Conservation (phyloP, 1,140 invertebrate genomes). For the Campodea augens region DNA sequence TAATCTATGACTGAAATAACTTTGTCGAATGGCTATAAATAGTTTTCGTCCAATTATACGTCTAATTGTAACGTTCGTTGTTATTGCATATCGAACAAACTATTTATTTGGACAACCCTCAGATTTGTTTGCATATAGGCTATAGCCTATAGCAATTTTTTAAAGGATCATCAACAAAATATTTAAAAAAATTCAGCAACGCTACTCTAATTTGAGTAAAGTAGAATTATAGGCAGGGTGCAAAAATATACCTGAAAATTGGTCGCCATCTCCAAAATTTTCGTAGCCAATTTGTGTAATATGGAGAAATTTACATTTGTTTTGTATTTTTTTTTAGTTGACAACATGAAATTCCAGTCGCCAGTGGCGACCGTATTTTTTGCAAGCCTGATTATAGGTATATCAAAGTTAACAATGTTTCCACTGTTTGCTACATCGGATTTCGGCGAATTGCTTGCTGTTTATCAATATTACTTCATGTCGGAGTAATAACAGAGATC, state of each 20-base stretch:
- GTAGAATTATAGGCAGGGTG: too few relatives aligned
- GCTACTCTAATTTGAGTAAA: too few relatives aligned
- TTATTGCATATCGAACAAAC: too few relatives aligned
- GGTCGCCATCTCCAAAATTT: too few relatives aligned
- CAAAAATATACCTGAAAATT: too few relatives aligned
- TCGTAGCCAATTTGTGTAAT: too few relatives aligned
- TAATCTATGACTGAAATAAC: conserved; percentile 15
- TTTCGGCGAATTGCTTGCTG: not conserved
- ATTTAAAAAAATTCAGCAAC: not conserved
- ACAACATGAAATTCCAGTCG: too few relatives aligned
- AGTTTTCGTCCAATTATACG: conserved; percentile 1
- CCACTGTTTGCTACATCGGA: not conserved
- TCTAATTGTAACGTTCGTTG: too few relatives aligned
- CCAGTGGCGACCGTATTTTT: too few relatives aligned
- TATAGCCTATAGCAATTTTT: not conserved
- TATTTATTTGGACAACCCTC: too few relatives aligned
- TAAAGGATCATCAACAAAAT: not conserved
- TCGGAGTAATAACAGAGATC: not conserved
- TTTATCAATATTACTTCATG: not conserved
- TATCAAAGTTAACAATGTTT: not conserved
- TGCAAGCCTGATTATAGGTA: not conserved
- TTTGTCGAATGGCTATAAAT: conserved; percentile 15
- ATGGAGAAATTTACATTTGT: not conserved
- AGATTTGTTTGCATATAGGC: too few relatives aligned
- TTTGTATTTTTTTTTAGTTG: not conserved